phyloP scores from a whole-genome alignment of 1,140 invertebrate genomes.

The Drosophila pseudoananassae region DNA sequence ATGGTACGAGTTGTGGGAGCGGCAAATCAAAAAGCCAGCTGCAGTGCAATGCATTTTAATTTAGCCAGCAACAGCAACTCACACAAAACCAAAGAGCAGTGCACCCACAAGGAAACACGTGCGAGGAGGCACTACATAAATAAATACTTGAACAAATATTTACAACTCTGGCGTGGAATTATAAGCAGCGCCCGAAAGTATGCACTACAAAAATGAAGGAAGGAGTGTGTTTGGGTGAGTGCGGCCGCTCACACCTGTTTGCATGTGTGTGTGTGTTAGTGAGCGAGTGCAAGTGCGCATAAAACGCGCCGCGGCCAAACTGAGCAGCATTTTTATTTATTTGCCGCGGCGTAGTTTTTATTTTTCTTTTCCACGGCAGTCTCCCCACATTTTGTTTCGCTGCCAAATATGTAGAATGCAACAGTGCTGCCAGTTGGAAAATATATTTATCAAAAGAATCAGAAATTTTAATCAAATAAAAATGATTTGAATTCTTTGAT shows the following conservation, averaged over 20 bases:
- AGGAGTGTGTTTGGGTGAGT: conserved; percentile 13
- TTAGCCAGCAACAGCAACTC: conserved; percentile 56
- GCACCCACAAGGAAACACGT: conserved; percentile 20
- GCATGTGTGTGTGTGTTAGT: conserved; percentile 37
- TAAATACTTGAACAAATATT: conserved; percentile 82
- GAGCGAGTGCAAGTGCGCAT: conserved; percentile 60
- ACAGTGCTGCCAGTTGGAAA: background rate
- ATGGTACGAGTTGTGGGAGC: conserved; percentile 23
- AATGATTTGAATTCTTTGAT: background rate
- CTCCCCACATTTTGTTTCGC: conserved; percentile 21
- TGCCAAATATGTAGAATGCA: conserved; percentile 47
- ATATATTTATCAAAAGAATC: background rate
- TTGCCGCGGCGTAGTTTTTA: conserved; percentile 68
- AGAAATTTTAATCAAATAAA: background rate
- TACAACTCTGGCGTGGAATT: conserved; percentile 76
- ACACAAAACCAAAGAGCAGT: conserved; percentile 38
- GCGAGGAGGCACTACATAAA: conserved; percentile 67
- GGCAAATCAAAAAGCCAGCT: conserved; percentile 74
- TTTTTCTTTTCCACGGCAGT: conserved; percentile 37
- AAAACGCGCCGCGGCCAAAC: conserved; percentile 70
- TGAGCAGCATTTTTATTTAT: conserved; percentile 80
- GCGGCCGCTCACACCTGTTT: conserved; percentile 63
- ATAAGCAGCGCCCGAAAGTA: conserved; percentile 75
- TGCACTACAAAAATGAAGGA: conserved; percentile 70
- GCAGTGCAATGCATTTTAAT: conserved; percentile 76